Percentiles rank a stretch among this genome's conserved stretches.
These are phyloP conservation scores for Paguma larvata DNA, from an alignment of 2,797 vertebrate species.

Conservation along the genomic window DNA sequence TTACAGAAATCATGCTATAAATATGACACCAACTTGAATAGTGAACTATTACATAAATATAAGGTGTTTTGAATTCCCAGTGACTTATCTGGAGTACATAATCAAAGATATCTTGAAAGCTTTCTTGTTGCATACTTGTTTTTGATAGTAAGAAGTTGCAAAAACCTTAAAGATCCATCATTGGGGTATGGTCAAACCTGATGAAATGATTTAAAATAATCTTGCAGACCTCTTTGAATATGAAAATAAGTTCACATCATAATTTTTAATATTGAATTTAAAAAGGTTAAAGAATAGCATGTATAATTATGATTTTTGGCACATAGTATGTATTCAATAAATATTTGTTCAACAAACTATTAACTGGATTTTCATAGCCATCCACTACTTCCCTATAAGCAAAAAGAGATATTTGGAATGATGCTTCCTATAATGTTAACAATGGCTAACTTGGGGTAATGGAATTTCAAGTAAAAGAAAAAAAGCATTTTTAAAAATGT, in stretches of 20 bases:
- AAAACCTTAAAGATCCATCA: neutral
- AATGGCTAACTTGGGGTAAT: neutral
- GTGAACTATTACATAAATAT: neutral
- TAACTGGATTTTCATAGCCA: neutral
- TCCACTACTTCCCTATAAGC: neutral
- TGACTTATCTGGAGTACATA: constrained; percentile 42
- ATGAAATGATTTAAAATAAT: constrained; percentile 3
- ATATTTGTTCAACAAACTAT: constrained; percentile 43
- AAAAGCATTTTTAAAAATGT: neutral
- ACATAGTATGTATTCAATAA: neutral
- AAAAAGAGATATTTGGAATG: neutral
- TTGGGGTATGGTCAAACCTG: neutral
- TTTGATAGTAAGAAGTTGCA: neutral
- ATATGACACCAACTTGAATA: neutral
- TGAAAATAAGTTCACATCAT: neutral
- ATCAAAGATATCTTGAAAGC: neutral
- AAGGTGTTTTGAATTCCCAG: constrained; percentile 17
- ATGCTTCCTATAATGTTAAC: neutral
- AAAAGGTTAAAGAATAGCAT: neutral
- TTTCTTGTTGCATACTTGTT: neutral
- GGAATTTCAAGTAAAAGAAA: neutral
- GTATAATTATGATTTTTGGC: neutral
- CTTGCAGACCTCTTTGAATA: neutral
- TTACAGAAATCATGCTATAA: neutral
- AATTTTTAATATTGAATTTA: constrained; percentile 21